These are phyloP conservation scores for Dicycla oo DNA, from an alignment of 2,888 invertebrate genomes.

Conservation along the genomic window DNA sequence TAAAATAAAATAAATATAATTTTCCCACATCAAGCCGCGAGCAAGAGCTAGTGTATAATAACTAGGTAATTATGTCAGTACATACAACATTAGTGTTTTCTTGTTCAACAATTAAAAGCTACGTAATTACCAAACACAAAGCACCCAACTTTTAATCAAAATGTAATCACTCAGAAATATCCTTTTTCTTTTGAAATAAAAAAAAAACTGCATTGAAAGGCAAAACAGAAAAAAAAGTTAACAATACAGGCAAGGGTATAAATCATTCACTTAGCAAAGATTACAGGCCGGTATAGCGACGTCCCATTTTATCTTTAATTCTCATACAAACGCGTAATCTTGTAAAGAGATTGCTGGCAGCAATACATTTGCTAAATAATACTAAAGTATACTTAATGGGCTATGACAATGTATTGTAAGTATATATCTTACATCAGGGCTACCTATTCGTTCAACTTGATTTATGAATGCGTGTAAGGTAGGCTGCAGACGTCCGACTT, in stretches of 20 bases:
- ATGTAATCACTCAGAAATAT: slow-evolving; percentile 25
- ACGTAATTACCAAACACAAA: slow-evolving; percentile 9
- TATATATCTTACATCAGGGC: slow-evolving; percentile 44
- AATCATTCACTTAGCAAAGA: slow-evolving; percentile 57
- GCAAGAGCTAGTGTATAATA: no score
- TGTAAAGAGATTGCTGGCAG: slow-evolving; percentile 66
- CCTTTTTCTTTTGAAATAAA: slow-evolving; percentile 9
- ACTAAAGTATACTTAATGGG: slow-evolving; percentile 66
- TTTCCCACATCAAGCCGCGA: no score
- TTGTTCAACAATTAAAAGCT: not conserved
- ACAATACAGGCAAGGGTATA: slow-evolving; percentile 47
- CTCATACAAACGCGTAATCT: slow-evolving; percentile 62
- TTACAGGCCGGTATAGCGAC: slow-evolving; percentile 38
- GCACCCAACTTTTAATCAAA: slow-evolving; percentile 23
- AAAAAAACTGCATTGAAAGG: slow-evolving; percentile 37
- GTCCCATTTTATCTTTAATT: slow-evolving; percentile 58
- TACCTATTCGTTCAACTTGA: slow-evolving; percentile 47
- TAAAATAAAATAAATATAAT: no score
- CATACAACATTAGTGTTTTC: not conserved
- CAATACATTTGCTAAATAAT: slow-evolving; percentile 69
- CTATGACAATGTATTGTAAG: slow-evolving; percentile 66
- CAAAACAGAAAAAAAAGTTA: slow-evolving; percentile 29
- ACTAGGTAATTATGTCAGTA: no score
- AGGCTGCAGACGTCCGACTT: slow-evolving; percentile 6
- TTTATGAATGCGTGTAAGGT: slow-evolving; percentile 43